phyloP scores from a whole-genome alignment of 2,113 vertebrate species.

The Rhadina sibilatrix region DNA sequence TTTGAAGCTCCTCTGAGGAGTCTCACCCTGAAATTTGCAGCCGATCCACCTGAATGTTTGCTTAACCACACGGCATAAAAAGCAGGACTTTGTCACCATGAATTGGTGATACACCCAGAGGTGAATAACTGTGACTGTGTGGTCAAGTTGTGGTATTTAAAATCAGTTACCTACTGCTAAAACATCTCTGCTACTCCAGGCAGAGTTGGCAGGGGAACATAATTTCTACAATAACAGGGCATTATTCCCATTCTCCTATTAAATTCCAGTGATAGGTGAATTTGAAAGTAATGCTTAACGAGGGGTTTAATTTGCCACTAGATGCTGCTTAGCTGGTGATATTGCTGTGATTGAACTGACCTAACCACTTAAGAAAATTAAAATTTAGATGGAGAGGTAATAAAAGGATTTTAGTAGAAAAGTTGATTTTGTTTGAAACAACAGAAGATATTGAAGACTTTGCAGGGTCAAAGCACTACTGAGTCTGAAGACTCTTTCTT shows the following conservation, averaged over 20 bases:
- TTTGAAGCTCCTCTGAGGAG: neutral
- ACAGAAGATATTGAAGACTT: neutral
- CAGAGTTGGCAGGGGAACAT: neutral
- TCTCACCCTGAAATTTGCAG: neutral
- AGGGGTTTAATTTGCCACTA: neutral
- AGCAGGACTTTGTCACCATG: neutral
- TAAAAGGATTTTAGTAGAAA: neutral
- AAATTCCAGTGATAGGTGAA: neutral
- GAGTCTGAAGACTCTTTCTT: neutral
- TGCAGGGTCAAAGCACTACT: neutral
- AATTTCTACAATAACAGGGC: neutral
- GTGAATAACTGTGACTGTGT: neutral
- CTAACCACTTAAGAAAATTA: neutral
- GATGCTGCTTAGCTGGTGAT: neutral
- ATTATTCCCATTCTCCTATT: neutral
- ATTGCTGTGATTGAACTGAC: neutral
- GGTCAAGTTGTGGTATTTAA: neutral
- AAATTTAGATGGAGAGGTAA: neutral
- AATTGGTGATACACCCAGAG: neutral
- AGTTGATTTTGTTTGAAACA: neutral
- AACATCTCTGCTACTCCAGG: neutral
- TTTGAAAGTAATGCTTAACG: neutral
- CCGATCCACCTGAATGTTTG: neutral
- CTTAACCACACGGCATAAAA: fast-evolving
- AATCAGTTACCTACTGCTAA: neutral